A percentile compares a stretch with the other conserved stretches of the same genome.
Conservation (phyloP, 2,888 invertebrate species). For the Campoletis raptor region DNA sequence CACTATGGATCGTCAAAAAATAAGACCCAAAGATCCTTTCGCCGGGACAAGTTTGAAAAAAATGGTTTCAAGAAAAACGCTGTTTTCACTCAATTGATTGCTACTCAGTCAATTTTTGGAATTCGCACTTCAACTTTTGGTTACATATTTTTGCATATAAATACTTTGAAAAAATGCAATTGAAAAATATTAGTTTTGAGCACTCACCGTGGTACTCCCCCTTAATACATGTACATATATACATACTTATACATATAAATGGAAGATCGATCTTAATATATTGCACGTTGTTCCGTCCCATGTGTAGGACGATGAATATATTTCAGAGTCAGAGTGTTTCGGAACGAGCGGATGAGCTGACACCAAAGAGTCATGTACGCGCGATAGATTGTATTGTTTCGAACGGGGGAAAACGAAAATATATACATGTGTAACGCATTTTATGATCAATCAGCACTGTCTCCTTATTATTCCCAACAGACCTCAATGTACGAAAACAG, state of each 20-base stretch:
- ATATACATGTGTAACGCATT: constrained; percentile 8
- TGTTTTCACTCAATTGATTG: too few relatives aligned
- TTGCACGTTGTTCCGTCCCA: constrained; percentile 53
- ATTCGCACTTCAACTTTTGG: too few relatives aligned
- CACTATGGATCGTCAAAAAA: too few relatives aligned
- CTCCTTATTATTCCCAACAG: background rate
- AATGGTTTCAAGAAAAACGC: too few relatives aligned
- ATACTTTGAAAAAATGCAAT: too few relatives aligned
- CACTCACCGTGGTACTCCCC: background rate
- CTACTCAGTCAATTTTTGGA: too few relatives aligned
- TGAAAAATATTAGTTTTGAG: too few relatives aligned
- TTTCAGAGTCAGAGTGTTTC: constrained; percentile 19
- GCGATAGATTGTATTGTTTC: background rate
- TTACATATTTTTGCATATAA: too few relatives aligned
- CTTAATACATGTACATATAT: constrained; percentile 17
- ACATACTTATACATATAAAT: constrained; percentile 54
- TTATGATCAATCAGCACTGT: background rate
- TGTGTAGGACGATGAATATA: constrained; percentile 22
- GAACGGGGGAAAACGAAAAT: background rate
- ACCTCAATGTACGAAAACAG: background rate
- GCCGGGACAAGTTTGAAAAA: too few relatives aligned
- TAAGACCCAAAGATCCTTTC: too few relatives aligned
- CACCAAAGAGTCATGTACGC: constrained; percentile 9
- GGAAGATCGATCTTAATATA: constrained; percentile 64
- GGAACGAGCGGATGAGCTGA: background rate